Evolutionary conservation across 1,140 invertebrate species (phyloP).

Genomic region (Hormaphis cornu): DNA sequence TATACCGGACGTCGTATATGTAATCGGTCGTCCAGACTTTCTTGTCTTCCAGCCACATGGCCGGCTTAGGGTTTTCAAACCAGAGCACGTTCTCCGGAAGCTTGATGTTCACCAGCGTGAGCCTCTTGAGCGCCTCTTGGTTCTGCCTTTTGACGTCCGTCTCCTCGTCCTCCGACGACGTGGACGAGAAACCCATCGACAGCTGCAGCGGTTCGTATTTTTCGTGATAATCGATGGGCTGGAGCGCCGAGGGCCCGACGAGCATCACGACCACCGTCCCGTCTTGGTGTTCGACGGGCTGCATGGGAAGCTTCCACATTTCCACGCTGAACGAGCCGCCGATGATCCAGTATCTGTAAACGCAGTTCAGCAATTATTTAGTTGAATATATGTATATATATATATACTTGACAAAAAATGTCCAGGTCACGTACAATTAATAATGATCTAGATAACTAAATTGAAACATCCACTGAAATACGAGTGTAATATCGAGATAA

Average conservation of each 20-base stretch:
- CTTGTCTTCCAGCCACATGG: conserved; percentile 57
- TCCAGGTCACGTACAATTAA: too few species aligned
- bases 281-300: conserved; percentile 44
- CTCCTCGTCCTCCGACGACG: conserved; percentile 33
- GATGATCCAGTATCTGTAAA: conserved; percentile 46
- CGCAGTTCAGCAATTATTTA: too few species aligned
- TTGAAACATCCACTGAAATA: too few species aligned
- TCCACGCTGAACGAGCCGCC: conserved; percentile 57
- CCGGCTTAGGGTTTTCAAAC: conserved; percentile 71
- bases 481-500: too few species aligned
- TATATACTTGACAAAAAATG: too few species aligned
- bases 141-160: conserved; percentile 32
- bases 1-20: conserved; percentile 71
- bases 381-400: too few species aligned
- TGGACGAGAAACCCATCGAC: not conserved
- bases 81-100: conserved; percentile 66
- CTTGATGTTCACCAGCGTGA: conserved; percentile 41
- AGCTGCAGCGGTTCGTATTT: conserved; percentile 34
- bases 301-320: conserved; percentile 55
- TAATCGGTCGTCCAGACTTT: conserved; percentile 62
- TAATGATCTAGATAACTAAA: too few species aligned
- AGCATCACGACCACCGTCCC: conserved; percentile 34
- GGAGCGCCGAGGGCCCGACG: conserved; percentile 14
- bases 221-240: conserved; percentile 32
- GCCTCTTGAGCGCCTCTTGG: conserved; percentile 16